Evolutionary conservation across 92 coral and sea anemone genomes (phyloP), one percentile per base, ranked within the genome.

Genomic region (Paragorgia papillata): DNA sequence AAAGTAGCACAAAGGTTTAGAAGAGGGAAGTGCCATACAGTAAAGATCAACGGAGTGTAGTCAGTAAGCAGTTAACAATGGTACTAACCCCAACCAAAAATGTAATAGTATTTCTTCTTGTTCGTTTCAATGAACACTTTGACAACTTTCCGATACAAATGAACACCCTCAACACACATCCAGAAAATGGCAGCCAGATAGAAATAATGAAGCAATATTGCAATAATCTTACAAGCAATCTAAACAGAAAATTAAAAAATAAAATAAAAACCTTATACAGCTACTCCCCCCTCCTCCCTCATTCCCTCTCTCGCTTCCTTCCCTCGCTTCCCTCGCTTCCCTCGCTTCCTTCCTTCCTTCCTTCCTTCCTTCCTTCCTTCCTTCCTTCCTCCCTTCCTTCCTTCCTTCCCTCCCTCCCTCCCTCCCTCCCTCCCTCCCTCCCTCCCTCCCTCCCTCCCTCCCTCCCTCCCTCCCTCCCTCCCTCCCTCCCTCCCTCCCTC

Each of bases 91-190:
- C 97, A 93, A 48, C 97, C 97, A 17, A 93, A 78, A 48, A 87
- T 85, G 82, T 90, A 93, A 84, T 90, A 93, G 82, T 83, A 93
- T 50, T 93, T 93, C 83, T 91, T 93, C 85, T 87, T 85, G 17
- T 89, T 92, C 57, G 86, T 90, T 32, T 65, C 66, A 28, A 67
- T 88, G 65, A 93, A 93, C 43, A 93, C 97, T 46, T 90, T 96
- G 43, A 92, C 96, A 32, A 92, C 96, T 70, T 92, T 92, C 37
- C 92, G 88, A 73, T 92, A 92, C 13, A 92, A 85, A 88, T 92
- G 97, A 80, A 92, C 66, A 48, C 97, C 97, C 58, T 92, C 97
- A 26, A 90, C 87, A 22, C 88, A 67, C 97, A 92, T 92, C 97
- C 97, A 92, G 1, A 90, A 83, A 44, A 92, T 87, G 1, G 97